A percentile compares a stretch with the other conserved stretches of the same genome.
These are phyloP conservation scores for Momotus momota DNA, from an alignment of 2,797 vertebrate species.

Conservation along the genomic window DNA sequence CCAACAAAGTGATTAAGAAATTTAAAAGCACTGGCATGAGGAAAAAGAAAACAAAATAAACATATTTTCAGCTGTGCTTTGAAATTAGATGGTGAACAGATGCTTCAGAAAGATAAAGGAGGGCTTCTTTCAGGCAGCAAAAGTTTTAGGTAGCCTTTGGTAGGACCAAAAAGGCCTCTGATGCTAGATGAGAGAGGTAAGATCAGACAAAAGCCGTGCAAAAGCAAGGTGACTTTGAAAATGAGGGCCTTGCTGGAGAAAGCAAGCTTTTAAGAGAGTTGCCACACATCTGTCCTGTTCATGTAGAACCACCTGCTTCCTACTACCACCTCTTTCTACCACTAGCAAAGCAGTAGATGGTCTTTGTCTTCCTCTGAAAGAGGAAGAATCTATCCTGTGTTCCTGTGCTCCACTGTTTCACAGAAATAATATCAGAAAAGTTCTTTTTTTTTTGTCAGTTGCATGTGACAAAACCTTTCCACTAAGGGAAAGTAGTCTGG, in stretches of 20 bases:
- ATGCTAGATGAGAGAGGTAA: constrained; percentile 39
- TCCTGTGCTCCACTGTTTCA: neutral
- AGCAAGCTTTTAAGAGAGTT: neutral
- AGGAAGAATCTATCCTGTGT: neutral
- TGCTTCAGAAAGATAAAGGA: constrained; percentile 48
- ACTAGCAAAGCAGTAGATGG: neutral
- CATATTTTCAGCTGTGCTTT: constrained; percentile 29
- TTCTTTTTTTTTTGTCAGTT: neutral
- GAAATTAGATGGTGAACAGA: constrained; percentile 45
- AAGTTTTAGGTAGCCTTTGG: constrained; percentile 26
- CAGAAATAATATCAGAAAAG: neutral
- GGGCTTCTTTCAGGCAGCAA: neutral
- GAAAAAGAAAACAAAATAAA: neutral
- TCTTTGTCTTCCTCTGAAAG: neutral
- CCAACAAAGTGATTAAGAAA: constrained; percentile 19
- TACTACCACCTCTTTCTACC: neutral
- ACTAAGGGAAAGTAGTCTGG: neutral
- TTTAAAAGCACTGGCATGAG: neutral
- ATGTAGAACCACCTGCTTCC: neutral
- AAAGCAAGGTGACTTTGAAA: constrained; percentile 33
- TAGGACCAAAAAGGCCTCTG: constrained; percentile 25
- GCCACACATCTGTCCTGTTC: neutral
- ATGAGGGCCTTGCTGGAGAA: neutral
- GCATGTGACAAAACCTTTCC: neutral
- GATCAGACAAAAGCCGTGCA: neutral